Evolutionary conservation across 2,797 vertebrate species (phyloP).

Genomic region (Xyrichtys novacula): DNA sequence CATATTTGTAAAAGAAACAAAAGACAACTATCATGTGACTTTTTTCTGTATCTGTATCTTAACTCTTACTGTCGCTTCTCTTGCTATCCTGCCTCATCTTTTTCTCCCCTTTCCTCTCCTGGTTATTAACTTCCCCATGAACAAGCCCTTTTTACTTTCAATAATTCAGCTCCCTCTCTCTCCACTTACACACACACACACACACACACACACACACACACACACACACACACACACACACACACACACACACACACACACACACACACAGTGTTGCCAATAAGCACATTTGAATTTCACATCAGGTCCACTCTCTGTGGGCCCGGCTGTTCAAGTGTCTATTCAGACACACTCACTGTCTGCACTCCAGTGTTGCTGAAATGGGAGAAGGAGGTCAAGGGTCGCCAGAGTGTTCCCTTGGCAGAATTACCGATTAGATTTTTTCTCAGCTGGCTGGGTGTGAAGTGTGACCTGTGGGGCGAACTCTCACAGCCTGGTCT

Average conservation of each 20-base stretch:
- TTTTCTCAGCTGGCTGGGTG: slow-evolving; percentile 36
- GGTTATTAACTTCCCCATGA: slow-evolving; percentile 31
- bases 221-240: slow-evolving; percentile 20
- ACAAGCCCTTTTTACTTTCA: slow-evolving; percentile 46
- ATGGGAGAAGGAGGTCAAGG: slow-evolving; percentile 62
- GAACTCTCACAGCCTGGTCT: slow-evolving; percentile 35
- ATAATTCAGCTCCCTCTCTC: slow-evolving; percentile 45
- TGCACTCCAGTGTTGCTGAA: slow-evolving; percentile 36
- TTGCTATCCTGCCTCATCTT: neutral
- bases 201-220: slow-evolving; percentile 15
- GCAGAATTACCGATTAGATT: slow-evolving; percentile 71
- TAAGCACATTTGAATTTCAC: slow-evolving; percentile 59
- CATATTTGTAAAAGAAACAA: too few relatives aligned
- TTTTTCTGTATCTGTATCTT: too few relatives aligned
- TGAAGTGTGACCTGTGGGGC: slow-evolving; percentile 42
- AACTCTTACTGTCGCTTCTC: neutral
- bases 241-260: slow-evolving; percentile 21
- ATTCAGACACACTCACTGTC: slow-evolving; percentile 23
- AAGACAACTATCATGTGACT: too few relatives aligned
- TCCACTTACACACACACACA: slow-evolving; percentile 6
- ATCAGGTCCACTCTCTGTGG: slow-evolving; percentile 33
- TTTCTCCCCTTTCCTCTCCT: neutral
- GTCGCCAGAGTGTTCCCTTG: slow-evolving; percentile 58
- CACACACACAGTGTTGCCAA: slow-evolving; percentile 4
- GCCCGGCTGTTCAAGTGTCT: slow-evolving; percentile 33